Evolutionary conservation across 2,113 vertebrate genomes (phyloP).

Genomic region (Onychostoma macrolepis): DNA sequence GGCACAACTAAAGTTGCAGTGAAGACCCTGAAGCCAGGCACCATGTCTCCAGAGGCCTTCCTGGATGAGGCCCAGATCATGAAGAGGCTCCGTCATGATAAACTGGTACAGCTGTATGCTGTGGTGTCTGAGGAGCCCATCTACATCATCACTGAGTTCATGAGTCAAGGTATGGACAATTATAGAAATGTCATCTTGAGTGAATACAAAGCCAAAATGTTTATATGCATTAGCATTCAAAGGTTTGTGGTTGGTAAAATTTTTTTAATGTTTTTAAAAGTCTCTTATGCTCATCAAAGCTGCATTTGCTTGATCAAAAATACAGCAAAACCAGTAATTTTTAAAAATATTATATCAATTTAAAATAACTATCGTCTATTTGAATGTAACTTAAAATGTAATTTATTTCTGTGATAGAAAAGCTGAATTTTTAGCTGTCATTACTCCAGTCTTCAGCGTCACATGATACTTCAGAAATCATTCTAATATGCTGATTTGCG

Average conservation of each 20-base stretch:
- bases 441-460: neutral
- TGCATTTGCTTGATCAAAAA: neutral
- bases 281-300: neutral
- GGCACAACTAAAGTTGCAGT: slow-evolving; percentile 95
- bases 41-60: slow-evolving; percentile 97
- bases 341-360: neutral
- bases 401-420: neutral
- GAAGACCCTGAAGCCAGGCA: slow-evolving; percentile 95
- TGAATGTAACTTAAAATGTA: neutral
- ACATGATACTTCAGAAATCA: neutral
- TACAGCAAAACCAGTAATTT: neutral
- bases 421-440: neutral
- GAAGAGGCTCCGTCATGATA: slow-evolving; percentile 95
- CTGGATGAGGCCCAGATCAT: slow-evolving; percentile 98
- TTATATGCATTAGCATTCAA: neutral
- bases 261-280: neutral
- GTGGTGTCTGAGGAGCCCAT: slow-evolving; percentile 98
- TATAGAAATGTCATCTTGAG: neutral
- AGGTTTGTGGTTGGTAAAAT: neutral
- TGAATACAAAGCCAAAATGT: neutral
- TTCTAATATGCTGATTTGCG: neutral
- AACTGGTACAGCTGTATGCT: slow-evolving; percentile 96
- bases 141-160: slow-evolving; percentile 97
- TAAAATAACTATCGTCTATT: neutral
- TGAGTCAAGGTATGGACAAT: slow-evolving; percentile 85